These are phyloP conservation scores for Spizaetus ornatus DNA, from an alignment of 2,113 vertebrate species.

Conservation along the genomic window DNA sequence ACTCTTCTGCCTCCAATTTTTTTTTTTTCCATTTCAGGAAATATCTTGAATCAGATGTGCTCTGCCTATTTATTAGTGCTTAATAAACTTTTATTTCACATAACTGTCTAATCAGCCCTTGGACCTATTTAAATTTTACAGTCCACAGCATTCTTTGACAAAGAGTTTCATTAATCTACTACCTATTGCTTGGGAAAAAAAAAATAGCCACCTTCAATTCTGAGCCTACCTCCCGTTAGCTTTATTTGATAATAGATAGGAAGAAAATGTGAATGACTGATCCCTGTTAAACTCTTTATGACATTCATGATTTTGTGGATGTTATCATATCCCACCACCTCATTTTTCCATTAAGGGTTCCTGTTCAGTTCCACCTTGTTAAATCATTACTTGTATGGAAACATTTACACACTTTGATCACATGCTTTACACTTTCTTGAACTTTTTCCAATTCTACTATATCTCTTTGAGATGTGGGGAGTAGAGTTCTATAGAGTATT, in stretches of 20 bases:
- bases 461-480: fast-evolving
- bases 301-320: background rate
- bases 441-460: background rate
- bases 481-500: background rate
- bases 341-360: background rate
- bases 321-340: background rate
- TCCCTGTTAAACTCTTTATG: background rate
- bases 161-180: background rate
- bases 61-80: background rate
- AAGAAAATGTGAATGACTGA: background rate
- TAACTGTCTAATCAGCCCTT: background rate
- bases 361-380: background rate
- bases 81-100: background rate
- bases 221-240: background rate
- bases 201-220: background rate
- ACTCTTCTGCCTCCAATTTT: background rate
- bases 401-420: background rate
- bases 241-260: background rate
- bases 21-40: background rate
- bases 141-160: background rate
- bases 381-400: background rate
- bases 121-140: background rate
- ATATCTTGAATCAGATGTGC: background rate
- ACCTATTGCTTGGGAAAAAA: background rate
- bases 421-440: background rate